Percentiles rank a stretch among this genome's conserved stretches.
Evolutionary conservation across 2,113 vertebrate genomes (phyloP).

Genomic region (Candoia aspera): DNA sequence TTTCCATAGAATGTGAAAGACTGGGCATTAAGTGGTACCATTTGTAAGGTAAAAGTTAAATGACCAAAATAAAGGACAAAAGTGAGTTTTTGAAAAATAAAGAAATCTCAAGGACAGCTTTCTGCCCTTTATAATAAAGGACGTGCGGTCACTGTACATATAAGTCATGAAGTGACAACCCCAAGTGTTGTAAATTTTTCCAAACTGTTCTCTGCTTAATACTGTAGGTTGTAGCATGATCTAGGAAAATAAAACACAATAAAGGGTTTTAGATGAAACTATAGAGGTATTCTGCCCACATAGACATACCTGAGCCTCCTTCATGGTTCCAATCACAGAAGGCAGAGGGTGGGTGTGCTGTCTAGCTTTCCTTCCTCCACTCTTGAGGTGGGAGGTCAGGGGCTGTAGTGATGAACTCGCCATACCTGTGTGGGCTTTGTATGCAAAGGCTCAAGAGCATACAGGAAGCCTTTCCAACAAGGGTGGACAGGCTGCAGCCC

Average conservation of each 20-base stretch:
- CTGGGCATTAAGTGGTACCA: background rate
- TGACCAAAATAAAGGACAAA: background rate
- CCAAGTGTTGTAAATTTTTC: background rate
- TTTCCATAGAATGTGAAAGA: background rate
- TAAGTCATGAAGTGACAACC: background rate
- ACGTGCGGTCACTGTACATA: background rate
- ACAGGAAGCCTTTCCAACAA: background rate
- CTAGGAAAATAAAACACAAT: background rate
- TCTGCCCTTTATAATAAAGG: background rate
- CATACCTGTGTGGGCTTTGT: background rate
- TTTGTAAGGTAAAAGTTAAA: background rate
- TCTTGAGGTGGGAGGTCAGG: background rate
- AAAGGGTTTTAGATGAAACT: too few relatives aligned
- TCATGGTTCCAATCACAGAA: background rate
- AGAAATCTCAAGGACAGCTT: background rate
- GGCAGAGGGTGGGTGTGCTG: background rate
- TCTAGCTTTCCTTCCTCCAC: background rate
- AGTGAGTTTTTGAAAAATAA: too few relatives aligned
- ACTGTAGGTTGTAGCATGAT: background rate
- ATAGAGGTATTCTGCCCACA: too few relatives aligned
- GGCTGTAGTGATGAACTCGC: background rate
- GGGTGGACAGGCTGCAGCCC: background rate
- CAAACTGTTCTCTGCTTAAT: background rate
- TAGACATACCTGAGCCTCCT: too few relatives aligned
- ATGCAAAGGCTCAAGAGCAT: background rate